Evolutionary conservation across 2,113 vertebrate species (phyloP).

Genomic region (Dipodomys ordii): DNA sequence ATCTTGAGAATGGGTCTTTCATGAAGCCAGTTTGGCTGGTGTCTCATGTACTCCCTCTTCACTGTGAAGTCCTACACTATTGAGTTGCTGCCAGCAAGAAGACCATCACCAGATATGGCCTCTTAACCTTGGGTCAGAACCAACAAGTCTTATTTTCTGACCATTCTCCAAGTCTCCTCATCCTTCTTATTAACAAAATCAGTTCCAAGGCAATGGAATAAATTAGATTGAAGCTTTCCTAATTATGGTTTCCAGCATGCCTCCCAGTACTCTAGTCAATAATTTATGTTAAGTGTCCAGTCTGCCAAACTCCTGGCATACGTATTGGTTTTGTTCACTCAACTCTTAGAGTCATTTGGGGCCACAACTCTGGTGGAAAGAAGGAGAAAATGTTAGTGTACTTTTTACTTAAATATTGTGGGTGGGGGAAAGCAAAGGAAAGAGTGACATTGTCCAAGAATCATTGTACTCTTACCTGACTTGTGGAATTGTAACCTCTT

Average conservation of each 20-base stretch:
- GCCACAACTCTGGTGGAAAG: background rate
- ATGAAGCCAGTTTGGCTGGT: too few relatives aligned
- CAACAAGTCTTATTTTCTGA: background rate
- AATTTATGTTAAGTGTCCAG: slow-evolving; percentile 40
- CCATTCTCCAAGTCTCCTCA: background rate
- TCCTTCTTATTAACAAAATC: background rate
- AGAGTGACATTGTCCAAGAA: too few relatives aligned
- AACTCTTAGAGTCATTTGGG: background rate
- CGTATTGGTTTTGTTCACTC: slow-evolving; percentile 41
- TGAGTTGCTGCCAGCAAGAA: too few relatives aligned
- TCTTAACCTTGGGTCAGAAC: too few relatives aligned
- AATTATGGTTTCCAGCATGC: background rate
- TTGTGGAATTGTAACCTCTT: too few relatives aligned
- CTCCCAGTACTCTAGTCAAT: background rate
- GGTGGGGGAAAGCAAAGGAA: too few relatives aligned
- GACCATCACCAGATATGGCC: too few relatives aligned
- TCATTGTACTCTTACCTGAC: too few relatives aligned
- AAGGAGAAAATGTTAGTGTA: background rate
- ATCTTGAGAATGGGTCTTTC: too few relatives aligned
- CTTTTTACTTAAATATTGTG: background rate
- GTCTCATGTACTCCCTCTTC: too few relatives aligned
- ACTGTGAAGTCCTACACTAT: too few relatives aligned
- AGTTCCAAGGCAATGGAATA: background rate
- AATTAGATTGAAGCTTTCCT: slow-evolving; percentile 44
- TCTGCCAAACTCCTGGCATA: background rate